Percentiles rank a stretch among this genome's conserved stretches.
These are phyloP conservation scores for Chironomus striatipennis DNA, from an alignment of 1,140 invertebrate genomes.

Conservation along the genomic window DNA sequence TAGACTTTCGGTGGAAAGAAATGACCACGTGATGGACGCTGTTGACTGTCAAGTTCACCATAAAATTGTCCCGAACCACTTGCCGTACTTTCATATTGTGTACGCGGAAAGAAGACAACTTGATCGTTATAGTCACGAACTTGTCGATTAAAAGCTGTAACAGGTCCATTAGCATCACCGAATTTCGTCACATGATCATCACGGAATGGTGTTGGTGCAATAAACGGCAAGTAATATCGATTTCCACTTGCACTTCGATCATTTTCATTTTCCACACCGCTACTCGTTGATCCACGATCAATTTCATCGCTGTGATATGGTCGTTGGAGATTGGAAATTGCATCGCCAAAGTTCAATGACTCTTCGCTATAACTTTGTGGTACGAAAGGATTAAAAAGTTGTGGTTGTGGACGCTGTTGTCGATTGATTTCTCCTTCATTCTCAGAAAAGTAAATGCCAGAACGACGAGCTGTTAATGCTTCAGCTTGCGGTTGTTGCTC, in stretches of 20 bases:
- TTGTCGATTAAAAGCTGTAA: conserved; percentile 34
- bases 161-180: conserved; percentile 38
- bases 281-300: background rate
- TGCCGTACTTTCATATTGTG: background rate
- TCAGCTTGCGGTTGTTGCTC: background rate
- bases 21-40: conserved; percentile 29
- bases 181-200: conserved; percentile 39
- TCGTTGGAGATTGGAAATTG: conserved; percentile 27
- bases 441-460: conserved; percentile 34
- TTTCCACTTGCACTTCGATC: conserved; percentile 33
- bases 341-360: conserved; percentile 35
- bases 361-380: conserved; percentile 39
- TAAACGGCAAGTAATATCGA: conserved; percentile 29
- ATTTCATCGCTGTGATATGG: conserved; percentile 33
- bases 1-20: conserved; percentile 35
- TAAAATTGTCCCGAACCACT: background rate
- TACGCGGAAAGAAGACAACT: background rate
- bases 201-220: conserved; percentile 35
- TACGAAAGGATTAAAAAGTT: conserved; percentile 33
- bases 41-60: conserved; percentile 5
- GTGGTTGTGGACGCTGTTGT: background rate
- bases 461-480: conserved; percentile 34
- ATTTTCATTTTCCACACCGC: conserved; percentile 29
- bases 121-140: conserved; percentile 28
- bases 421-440: background rate